Percentiles rank a stretch among this genome's conserved stretches.
Conservation (phyloP, 1,140 invertebrate species). For the Apis cerana region DNA sequence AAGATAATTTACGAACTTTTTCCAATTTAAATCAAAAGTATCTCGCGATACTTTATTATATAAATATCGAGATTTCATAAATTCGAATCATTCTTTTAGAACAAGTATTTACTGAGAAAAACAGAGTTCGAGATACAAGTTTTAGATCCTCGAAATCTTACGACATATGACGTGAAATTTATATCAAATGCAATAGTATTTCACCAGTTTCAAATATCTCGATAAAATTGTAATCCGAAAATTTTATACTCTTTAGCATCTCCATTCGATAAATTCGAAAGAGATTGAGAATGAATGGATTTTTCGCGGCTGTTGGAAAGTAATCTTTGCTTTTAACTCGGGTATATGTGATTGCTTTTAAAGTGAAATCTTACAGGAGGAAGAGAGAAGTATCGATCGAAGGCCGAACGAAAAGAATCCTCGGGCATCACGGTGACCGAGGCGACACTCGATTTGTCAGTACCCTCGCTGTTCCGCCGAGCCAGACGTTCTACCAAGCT, state of each 20-base stretch:
- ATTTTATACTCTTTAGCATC: neutral
- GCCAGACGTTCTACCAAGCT: constrained; percentile 52
- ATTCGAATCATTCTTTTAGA: too few relatives aligned
- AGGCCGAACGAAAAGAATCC: constrained; percentile 48
- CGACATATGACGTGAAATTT: too few relatives aligned
- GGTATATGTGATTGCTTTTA: neutral
- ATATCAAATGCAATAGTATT: too few relatives aligned
- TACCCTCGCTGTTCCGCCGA: constrained; percentile 51
- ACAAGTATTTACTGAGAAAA: too few relatives aligned
- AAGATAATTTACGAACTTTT: too few relatives aligned
- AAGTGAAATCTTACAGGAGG: neutral
- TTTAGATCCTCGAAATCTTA: too few relatives aligned
- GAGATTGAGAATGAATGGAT: neutral
- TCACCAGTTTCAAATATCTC: too few relatives aligned
- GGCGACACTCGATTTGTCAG: constrained; percentile 67
- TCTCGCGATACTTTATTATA: too few relatives aligned
- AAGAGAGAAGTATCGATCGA: constrained; percentile 49
- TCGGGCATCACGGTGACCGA: constrained; percentile 47
- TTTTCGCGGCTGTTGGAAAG: neutral
- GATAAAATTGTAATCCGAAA: too few relatives aligned
- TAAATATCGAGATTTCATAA: too few relatives aligned
- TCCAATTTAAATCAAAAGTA: too few relatives aligned
- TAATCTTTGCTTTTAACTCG: neutral
- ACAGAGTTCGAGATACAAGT: too few relatives aligned
- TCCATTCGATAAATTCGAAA: neutral